Evolutionary conservation across 1,140 invertebrate genomes (phyloP), one percentile per base, ranked within the genome.

Genomic region (Drosophila parvula): DNA sequence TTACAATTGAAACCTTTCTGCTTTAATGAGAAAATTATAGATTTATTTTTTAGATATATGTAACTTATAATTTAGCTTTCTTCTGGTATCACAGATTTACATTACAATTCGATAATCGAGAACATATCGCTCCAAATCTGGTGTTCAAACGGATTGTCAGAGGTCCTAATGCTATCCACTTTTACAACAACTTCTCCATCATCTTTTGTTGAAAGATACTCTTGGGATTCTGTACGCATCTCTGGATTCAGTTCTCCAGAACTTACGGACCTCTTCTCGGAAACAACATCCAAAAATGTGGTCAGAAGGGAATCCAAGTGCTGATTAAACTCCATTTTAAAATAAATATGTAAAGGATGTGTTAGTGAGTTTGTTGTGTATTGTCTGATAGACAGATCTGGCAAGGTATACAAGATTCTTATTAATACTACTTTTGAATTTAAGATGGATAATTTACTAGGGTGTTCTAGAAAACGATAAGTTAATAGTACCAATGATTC

Each of bases 241-340:
- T 6, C 32, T 9, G 32, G 11, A 34, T 3, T 12, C 16, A 51
- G 8, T 12, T 12, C 11, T 5, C 6, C 16, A 18, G 4, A 3
- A 14, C 34, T 12, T 14, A 14, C 30, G 50, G 3, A 8, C 0
- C 11, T 38, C 1, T 6, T 0, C 5, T 55, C 34, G 12, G 18
- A n/a, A 27, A 38, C 8, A 5, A 55, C 10, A 27, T 55, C 51
- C 34, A 55, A n/a, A 11, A 55, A 2, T 38, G 34, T 55, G 18
- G 18, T 27, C 2, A 55, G 18, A 9, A 55, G 5, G 0, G 51
- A 55, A 55, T 55, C 51, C 32, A 55, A 27, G 6, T 55, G 51
- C 51, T 38, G 51, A 55, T 55, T 55, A 5, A 53, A 53, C 50
- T 53, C 50, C 50, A 53, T 53, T 53, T 53, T 36, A 1, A 9